phyloP scores from a whole-genome alignment of 1,140 invertebrate genomes.

The Drosophila orosa region DNA sequence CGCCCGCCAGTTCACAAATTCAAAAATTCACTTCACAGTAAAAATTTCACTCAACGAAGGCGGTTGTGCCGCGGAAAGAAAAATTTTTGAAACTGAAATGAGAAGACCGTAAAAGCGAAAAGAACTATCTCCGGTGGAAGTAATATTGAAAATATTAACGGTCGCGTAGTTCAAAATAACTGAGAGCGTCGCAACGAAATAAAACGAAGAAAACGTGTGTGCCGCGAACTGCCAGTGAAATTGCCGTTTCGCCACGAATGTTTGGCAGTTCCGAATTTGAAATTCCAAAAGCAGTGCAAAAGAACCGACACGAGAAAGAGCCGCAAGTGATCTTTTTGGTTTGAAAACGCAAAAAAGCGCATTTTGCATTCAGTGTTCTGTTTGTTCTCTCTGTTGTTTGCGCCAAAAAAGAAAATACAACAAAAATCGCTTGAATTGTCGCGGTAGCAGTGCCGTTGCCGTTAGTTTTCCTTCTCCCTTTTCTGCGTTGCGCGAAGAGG shows the following conservation, averaged over 20 bases:
- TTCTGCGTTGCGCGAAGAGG: constrained; percentile 25
- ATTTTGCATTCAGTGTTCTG: constrained; percentile 16
- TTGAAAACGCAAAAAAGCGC: constrained; percentile 18
- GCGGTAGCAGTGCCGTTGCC: constrained; percentile 17
- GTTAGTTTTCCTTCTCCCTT: constrained; percentile 33
- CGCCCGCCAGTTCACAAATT: too few species aligned
- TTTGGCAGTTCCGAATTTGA: constrained; percentile 33
- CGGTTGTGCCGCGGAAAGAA: neutral
- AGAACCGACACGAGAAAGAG: constrained; percentile 13
- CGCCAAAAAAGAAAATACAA: constrained; percentile 13
- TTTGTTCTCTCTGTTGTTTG: constrained; percentile 7
- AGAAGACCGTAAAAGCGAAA: constrained; percentile 3
- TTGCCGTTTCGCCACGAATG: constrained; percentile 14
- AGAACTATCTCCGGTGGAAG: constrained; percentile 2
- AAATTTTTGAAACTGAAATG: neutral
- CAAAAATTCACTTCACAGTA: neutral
- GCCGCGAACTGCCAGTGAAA: constrained; percentile 33
- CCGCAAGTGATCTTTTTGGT: constrained; percentile 21
- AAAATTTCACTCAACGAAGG: neutral
- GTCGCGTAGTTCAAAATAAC: constrained; percentile 2
- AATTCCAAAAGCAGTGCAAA: constrained; percentile 12
- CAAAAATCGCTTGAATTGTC: constrained; percentile 8
- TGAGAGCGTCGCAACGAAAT: constrained; percentile 5
- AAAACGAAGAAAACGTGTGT: constrained; percentile 25
- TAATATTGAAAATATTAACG: neutral